Conservation (phyloP, 2,888 invertebrate species). For the Caenorhabditis imperialis region DNA sequence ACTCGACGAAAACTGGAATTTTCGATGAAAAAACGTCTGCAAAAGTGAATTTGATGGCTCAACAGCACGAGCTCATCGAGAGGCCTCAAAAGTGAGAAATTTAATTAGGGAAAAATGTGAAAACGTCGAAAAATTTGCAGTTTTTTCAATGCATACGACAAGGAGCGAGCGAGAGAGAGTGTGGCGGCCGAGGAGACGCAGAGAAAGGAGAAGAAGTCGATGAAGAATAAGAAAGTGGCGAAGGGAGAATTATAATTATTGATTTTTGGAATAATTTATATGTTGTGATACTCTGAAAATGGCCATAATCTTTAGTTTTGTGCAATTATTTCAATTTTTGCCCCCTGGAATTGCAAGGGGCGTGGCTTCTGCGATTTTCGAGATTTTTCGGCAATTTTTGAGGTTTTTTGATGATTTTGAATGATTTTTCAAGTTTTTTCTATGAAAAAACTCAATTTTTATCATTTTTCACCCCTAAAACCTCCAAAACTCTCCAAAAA, state of each 20-base stretch:
- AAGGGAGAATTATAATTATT: conserved; percentile 44
- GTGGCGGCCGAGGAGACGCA: conserved; percentile 24
- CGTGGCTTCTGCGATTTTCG: too few relatives aligned
- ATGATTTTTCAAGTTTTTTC: too few relatives aligned
- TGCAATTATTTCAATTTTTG: too few relatives aligned
- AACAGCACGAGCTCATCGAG: conserved; percentile 52
- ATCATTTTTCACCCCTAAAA: too few relatives aligned
- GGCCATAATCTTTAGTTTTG: conserved; percentile 7
- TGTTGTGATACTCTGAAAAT: conserved; percentile 10
- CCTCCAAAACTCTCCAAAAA: too few relatives aligned
- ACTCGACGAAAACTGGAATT: conserved; percentile 48
- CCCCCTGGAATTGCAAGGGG: too few relatives aligned
- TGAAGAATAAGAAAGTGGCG: conserved; percentile 35
- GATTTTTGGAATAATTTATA: too few relatives aligned
- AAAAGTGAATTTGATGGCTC: conserved; percentile 54
- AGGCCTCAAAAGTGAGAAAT: conserved; percentile 31
- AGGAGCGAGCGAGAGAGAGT: conserved; percentile 23
- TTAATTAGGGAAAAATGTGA: neutral
- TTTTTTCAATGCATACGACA: conserved; percentile 38
- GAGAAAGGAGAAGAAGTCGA: conserved; percentile 29
- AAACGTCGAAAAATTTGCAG: conserved; percentile 3
- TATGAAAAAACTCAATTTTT: too few relatives aligned
- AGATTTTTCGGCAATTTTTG: too few relatives aligned
- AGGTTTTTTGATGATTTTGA: too few relatives aligned
- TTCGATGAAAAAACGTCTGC: conserved; percentile 41